phyloP scores from a whole-genome alignment of 2,113 vertebrate species.

The Amblyopsis rosae region DNA sequence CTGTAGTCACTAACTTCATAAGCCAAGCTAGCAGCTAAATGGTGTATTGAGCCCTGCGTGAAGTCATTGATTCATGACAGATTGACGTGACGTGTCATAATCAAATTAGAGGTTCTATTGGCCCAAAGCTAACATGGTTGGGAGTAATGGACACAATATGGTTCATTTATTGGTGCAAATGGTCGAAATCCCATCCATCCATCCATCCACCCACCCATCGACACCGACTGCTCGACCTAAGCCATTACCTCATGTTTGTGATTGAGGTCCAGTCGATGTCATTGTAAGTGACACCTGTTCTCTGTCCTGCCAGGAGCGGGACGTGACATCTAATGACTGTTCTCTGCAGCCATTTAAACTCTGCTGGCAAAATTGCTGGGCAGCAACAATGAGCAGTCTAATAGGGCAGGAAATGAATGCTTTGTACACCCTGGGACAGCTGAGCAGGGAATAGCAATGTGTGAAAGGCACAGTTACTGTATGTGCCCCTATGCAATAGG shows the following conservation, averaged over 20 bases:
- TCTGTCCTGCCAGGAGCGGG: not conserved
- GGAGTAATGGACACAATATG: too few relatives aligned
- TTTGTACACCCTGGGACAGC: conserved; percentile 37
- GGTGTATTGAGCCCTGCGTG: too few relatives aligned
- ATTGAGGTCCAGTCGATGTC: not conserved
- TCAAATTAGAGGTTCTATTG: too few relatives aligned
- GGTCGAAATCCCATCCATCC: too few relatives aligned
- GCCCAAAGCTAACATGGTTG: too few relatives aligned
- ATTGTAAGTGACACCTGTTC: conserved; percentile 17
- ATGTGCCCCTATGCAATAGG: too few relatives aligned
- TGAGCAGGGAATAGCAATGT: conserved; percentile 18
- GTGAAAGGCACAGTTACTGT: not conserved
- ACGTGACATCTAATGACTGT: conserved; percentile 28
- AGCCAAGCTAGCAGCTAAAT: too few relatives aligned
- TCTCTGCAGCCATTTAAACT: not conserved
- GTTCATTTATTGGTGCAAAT: too few relatives aligned
- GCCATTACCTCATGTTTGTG: conserved; percentile 8
- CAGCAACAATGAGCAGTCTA: conserved; percentile 14
- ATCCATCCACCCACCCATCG: too few relatives aligned
- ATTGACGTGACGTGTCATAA: too few relatives aligned
- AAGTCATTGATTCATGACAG: too few relatives aligned
- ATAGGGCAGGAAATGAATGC: conserved; percentile 31
- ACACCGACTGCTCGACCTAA: not conserved
- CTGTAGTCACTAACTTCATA: too few relatives aligned
- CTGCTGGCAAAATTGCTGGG: conserved; percentile 12